A percentile compares a stretch with the other conserved stretches of the same genome.
These are phyloP conservation scores for Auanema freiburgensis DNA, from an alignment of 2,888 invertebrate genomes.

Conservation along the genomic window DNA sequence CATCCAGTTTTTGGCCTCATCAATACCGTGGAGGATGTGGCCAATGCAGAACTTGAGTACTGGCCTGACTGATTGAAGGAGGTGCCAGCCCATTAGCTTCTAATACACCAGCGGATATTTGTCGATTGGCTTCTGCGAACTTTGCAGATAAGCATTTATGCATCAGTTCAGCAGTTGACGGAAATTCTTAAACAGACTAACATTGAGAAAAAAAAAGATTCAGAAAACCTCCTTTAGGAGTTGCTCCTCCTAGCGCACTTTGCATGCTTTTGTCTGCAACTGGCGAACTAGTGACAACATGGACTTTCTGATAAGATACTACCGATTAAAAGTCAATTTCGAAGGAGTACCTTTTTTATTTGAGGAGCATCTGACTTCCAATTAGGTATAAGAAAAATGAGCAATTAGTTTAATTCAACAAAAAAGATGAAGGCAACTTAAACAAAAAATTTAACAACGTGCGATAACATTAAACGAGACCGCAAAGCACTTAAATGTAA, in stretches of 20 bases:
- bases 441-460: background rate
- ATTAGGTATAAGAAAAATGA: background rate
- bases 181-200: constrained; percentile 45
- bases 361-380: constrained; percentile 21
- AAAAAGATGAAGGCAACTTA: constrained; percentile 5
- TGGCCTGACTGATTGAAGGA: constrained; percentile 18
- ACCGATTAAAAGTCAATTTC: background rate
- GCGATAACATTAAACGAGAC: constrained; percentile 10
- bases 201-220: too few relatives aligned
- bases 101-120: constrained; percentile 42
- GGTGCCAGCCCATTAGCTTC: constrained; percentile 47
- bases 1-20: too few relatives aligned
- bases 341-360: constrained; percentile 2
- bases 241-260: constrained; percentile 9
- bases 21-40: too few relatives aligned
- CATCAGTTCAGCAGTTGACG: constrained; percentile 62
- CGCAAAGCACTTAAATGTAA: constrained; percentile 7
- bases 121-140: constrained; percentile 61
- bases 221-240: constrained; percentile 11
- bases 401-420: constrained; percentile 1
- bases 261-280: constrained; percentile 3
- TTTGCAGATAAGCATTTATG: constrained; percentile 59
- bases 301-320: constrained; percentile 13
- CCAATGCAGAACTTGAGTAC: too few relatives aligned
- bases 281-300: constrained; percentile 9